Evolutionary conservation across 2,797 vertebrate species (phyloP), one percentile per base, ranked within the genome.

Genomic region (Hemibagrus guttatus): DNA sequence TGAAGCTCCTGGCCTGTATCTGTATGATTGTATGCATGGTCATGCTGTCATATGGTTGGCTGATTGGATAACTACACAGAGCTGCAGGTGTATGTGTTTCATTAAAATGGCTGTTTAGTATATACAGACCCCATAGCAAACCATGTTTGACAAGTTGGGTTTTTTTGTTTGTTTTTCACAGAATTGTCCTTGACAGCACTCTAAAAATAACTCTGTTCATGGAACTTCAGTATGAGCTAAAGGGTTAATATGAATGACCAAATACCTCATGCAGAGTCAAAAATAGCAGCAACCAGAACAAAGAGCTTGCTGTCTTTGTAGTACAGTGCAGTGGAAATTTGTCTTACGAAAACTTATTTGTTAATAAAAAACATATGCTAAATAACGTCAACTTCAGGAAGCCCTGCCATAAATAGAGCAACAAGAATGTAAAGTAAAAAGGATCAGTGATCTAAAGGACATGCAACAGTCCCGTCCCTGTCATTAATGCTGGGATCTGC

Each of bases 201-300:
- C 58, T 42, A 39, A n/a, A 63, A 81, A 63, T 63, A n/a, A 17
- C 58, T 63, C 23, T n/a, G 2, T 46, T n/a, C 26, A 31, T 64
- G 61, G 42, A 54, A 82, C 54, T 82, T 66, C 42, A 31, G n/a
- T 21, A 64, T 0, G 4, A 13, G 26, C 31, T 66, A 13, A 61
- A 52, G n/a, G 9, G n/a, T 35, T 85, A 39, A 64, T 85, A 85
- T 66, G 72, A 72, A 61, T 66, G 39, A 85, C 23, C 49, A 56
- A n/a, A 69, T 35, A 78, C 59, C 17, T 63, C 71, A 64, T 13
- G 46, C n/a, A 54, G 8, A 35, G 46, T 68, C 5, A 39, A 23
- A 54, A 78, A 66, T 76, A 78, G 16, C 83, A 66, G 74, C 19
- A 80, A 49, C 68, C 46, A 16, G 13, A 59, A 39, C 52, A 79